Percentiles rank a stretch among this genome's conserved stretches.
Conservation (phyloP, 2,113 vertebrate species). For the Chloropsis hardwickii region DNA sequence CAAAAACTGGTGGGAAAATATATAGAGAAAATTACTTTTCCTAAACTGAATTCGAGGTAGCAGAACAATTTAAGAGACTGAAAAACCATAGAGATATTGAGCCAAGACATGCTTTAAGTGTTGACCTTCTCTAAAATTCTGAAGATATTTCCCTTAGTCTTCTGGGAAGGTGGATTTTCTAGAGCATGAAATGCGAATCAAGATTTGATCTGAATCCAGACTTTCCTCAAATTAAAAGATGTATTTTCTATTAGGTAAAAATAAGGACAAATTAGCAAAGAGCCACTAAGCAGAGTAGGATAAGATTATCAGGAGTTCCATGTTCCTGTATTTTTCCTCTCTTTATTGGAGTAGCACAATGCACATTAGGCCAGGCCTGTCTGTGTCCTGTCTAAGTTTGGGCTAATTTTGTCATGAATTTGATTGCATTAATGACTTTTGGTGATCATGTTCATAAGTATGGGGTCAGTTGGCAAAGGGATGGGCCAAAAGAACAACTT, state of each 20-base stretch:
- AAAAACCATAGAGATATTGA: background rate
- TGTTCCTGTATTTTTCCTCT: background rate
- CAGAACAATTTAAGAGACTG: background rate
- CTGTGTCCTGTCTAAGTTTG: background rate
- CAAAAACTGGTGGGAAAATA: background rate
- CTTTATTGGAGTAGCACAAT: background rate
- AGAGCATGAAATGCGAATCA: background rate
- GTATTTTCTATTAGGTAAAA: background rate
- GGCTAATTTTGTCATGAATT: background rate
- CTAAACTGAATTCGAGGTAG: background rate
- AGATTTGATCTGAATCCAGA: background rate
- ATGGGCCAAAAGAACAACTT: background rate
- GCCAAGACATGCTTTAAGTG: background rate
- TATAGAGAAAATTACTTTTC: background rate
- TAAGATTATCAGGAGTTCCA: background rate
- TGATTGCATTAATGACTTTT: background rate
- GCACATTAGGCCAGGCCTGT: background rate
- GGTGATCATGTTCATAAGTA: background rate
- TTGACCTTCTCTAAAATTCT: background rate
- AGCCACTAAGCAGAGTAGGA: background rate
- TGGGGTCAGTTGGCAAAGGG: background rate
- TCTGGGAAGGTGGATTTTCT: background rate
- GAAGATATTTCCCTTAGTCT: background rate
- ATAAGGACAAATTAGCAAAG: background rate
- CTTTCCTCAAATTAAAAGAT: background rate